phyloP scores from a whole-genome alignment of 2,113 vertebrate species.

The Spea bombifrons region DNA sequence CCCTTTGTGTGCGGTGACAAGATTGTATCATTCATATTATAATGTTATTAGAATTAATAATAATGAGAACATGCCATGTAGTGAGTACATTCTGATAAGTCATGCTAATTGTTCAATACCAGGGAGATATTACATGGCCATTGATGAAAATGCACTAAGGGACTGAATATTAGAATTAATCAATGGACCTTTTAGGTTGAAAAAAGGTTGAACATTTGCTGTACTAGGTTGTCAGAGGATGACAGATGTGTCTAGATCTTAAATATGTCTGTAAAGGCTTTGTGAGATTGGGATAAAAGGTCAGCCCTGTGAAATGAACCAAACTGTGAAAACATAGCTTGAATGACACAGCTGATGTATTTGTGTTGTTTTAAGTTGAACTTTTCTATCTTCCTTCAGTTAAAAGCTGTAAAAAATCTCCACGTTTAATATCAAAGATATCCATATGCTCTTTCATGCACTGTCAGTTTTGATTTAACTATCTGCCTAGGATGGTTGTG shows the following conservation, averaged over 20 bases:
- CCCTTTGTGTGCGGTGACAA: no score
- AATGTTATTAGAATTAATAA: no score
- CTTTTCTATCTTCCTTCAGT: constrained; percentile 42
- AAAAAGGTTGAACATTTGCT: neutral
- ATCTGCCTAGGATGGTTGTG: constrained; percentile 35
- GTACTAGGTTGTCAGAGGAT: constrained; percentile 13
- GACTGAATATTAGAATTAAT: constrained; percentile 10
- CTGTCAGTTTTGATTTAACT: constrained; percentile 46
- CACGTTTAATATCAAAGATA: constrained; percentile 44
- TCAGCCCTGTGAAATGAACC: constrained; percentile 46
- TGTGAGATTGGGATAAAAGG: constrained; percentile 39
- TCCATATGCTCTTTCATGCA: constrained; percentile 45
- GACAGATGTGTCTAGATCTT: constrained; percentile 41
- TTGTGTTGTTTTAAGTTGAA: constrained; percentile 45
- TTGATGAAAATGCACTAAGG: constrained; percentile 5
- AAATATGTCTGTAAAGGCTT: constrained; percentile 41
- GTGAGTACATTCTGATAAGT: constrained; percentile 23
- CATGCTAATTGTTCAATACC: neutral
- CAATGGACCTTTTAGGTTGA: neutral
- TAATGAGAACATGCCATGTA: constrained; percentile 17
- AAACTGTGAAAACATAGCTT: constrained; percentile 45
- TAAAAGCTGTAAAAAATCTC: constrained; percentile 45
- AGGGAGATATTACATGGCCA: constrained; percentile 20
- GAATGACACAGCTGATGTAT: constrained; percentile 47
- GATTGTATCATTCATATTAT: no score